A percentile compares a stretch with the other conserved stretches of the same genome.
phyloP scores from a whole-genome alignment of 2,113 vertebrate genomes.

The Jaculus jaculus region DNA sequence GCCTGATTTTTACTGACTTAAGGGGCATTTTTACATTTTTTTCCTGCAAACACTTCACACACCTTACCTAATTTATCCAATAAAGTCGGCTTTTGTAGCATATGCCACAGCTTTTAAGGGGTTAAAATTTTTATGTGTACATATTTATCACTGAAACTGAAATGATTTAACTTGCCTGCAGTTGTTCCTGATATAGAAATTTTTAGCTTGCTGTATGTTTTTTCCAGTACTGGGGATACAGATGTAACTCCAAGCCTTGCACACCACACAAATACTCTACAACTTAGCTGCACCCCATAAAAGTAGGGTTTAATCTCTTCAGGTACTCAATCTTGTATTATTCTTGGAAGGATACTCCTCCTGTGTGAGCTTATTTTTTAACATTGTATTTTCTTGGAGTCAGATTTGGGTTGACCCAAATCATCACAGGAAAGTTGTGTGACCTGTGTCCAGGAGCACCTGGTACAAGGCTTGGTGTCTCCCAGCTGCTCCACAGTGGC shows the following conservation, averaged over 20 bases:
- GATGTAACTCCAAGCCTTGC: not conserved
- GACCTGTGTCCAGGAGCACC: accelerated
- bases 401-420: not conserved
- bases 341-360: no score
- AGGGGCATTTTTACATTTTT: not conserved
- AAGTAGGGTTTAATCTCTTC: not conserved
- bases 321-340: not conserved
- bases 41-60: not conserved
- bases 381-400: not conserved
- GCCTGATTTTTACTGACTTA: not conserved
- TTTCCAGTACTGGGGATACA: not conserved
- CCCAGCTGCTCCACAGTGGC: not conserved
- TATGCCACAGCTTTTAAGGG: not conserved
- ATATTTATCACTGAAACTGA: not conserved
- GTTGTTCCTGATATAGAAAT: no score
- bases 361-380: not conserved
- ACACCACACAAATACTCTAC: not conserved
- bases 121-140: not conserved
- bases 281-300: not conserved
- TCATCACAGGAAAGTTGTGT: not conserved
- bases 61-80: not conserved
- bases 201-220: no score
- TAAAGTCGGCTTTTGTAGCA: not conserved
- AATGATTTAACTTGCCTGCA: not conserved
- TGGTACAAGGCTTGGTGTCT: not conserved